phyloP scores from a whole-genome alignment of 2,113 vertebrate genomes.

The Buteo buteo region DNA sequence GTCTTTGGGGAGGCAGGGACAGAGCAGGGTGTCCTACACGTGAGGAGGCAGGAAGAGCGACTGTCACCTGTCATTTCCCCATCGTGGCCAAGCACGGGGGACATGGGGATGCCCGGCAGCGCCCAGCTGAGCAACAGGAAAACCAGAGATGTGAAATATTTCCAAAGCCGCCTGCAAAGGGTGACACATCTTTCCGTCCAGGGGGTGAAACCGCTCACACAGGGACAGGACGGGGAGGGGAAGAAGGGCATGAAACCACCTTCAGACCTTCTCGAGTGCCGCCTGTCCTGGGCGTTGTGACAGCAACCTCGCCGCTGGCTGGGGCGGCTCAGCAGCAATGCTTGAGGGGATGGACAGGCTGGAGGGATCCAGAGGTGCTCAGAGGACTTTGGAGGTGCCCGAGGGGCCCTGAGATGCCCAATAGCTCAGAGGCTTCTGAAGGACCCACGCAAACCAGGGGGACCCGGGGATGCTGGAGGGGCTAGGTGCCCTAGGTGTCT shows the following conservation, averaged over 20 bases:
- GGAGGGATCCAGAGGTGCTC: background rate
- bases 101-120: rapidly evolving
- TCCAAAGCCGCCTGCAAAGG: background rate
- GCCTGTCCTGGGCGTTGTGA: rapidly evolving
- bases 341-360: background rate
- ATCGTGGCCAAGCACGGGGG: rapidly evolving
- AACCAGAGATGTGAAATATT: background rate
- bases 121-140: constrained; percentile 14
- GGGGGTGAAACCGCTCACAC: background rate
- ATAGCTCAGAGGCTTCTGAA: background rate
- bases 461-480: background rate
- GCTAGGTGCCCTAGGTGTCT: background rate
- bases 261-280: background rate
- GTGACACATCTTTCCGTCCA: background rate
- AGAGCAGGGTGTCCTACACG: background rate
- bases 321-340: background rate
- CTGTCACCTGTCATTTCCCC: constrained; percentile 25
- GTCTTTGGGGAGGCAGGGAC: background rate
- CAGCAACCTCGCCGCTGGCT: rapidly evolving
- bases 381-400: background rate
- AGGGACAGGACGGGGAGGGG: background rate
- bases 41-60: background rate
- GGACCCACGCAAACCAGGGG: background rate
- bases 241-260: background rate
- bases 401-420: background rate